Base-by-base conservation (phyloP, 2,888 invertebrate genomes). In the Vannuccia rotundouncinata region DNA sequence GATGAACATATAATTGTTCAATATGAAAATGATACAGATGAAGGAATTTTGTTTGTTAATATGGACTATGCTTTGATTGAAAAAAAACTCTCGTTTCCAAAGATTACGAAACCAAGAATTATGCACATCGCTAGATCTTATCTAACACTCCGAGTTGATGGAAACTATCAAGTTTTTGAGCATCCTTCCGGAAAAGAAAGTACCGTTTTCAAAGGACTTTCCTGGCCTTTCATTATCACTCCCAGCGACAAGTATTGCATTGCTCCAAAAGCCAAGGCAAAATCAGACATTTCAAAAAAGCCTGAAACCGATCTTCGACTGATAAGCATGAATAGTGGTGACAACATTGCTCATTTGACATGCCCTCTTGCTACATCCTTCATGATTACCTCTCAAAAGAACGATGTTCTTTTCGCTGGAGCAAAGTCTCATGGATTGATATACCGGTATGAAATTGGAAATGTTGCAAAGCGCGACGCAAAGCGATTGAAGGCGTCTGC, bases 121-220 rank as follows among this genome's bases (percentile, higher is more conserved):
- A 22, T 80, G n/a, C 81, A 81, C 29, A 28, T 80, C n/a, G 31
- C 80, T 1, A 80, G 81, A 81, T 45, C 79, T 17, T 79, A 80
- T 59, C 22, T 80, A 10, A 29, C 31, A 1, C n/a, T 80, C 22
- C 79, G 79, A 5, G 79, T 80, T 17, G 79, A 29, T 30, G 79
- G 79, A n/a, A 30, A 28, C 5, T 27, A 45, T 17, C 30, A 59
- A 17, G 59, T 80, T 10, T 80, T 59, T 60, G 27, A 29, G 30
- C 25, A 80, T 80, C 60, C 80, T 1, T 27, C 28, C 1, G 80
- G 45, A 28, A 28, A 31, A 31, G 45, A 79, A 59, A 79, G 29
- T 10, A 17, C 25, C 13, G 30, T 31, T 25, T 79, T 80, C 25
- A 80, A 79, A 25, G 29, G 81, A 17, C 59, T 80, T 5, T 59